These are phyloP conservation scores for Sicus ferrugineus DNA, from an alignment of 2,888 invertebrate species.

Conservation along the genomic window DNA sequence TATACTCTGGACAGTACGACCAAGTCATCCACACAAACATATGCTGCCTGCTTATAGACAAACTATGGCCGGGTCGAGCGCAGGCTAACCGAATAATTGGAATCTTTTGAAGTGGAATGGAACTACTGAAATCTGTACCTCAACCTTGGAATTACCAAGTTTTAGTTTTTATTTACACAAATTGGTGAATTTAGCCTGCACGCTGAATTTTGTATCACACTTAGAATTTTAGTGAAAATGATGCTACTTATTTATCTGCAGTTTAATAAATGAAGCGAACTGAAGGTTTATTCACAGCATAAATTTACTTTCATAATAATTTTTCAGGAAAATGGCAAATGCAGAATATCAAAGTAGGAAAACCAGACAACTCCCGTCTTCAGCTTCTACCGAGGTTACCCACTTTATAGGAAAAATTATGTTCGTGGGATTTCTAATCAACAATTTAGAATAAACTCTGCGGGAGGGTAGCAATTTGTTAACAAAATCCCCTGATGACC, in stretches of 20 bases:
- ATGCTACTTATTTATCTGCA: neutral
- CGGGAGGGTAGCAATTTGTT: no score
- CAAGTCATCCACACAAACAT: constrained; percentile 20
- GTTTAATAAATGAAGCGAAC: neutral
- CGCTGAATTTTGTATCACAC: constrained; percentile 11
- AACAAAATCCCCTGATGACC: no score
- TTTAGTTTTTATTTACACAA: neutral
- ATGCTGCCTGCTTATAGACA: neutral
- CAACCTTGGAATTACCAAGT: neutral
- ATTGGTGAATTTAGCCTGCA: constrained; percentile 1
- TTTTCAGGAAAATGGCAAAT: constrained; percentile 20
- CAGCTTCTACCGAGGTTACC: no score
- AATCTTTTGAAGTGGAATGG: neutral
- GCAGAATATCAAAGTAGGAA: constrained; percentile 11
- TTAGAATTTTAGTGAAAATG: constrained; percentile 16
- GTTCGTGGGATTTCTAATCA: no score
- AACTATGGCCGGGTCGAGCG: neutral
- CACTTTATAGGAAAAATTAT: no score
- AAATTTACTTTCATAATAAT: neutral
- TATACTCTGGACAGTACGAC: constrained; percentile 16
- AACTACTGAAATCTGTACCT: neutral
- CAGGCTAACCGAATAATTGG: neutral
- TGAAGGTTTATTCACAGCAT: constrained; percentile 4
- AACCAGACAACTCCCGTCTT: constrained; percentile 28
- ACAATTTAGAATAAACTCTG: no score